These are phyloP conservation scores for Brachionus manjavacas DNA, from an alignment of 1,140 invertebrate genomes.

Conservation along the genomic window DNA sequence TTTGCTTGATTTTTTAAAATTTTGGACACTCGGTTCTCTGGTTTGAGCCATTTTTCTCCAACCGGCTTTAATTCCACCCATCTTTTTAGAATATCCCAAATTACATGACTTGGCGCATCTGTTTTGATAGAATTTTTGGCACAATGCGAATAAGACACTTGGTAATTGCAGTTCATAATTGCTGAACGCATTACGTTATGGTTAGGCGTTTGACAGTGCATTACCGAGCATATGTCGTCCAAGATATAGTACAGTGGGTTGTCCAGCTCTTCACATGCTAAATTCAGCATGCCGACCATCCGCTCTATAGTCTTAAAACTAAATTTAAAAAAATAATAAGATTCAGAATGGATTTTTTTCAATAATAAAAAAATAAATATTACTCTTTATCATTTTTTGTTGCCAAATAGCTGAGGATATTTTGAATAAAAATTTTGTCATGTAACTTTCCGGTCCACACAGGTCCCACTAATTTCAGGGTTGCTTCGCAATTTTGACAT, in stretches of 20 bases:
- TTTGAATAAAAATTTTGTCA: conserved; percentile 69
- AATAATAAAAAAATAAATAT: conserved; percentile 45
- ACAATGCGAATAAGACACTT: conserved; percentile 85
- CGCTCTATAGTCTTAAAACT: conserved; percentile 66
- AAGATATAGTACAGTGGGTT: conserved; percentile 79
- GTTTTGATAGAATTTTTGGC: conserved; percentile 84
- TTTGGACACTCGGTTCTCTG: not conserved
- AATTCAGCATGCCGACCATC: conserved; percentile 63
- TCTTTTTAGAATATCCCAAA: conserved; percentile 67
- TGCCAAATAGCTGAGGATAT: conserved; percentile 56
- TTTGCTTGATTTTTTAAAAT: not conserved
- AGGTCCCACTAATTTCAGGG: conserved; percentile 72
- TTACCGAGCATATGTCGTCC: conserved; percentile 63
- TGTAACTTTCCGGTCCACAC: conserved; percentile 85
- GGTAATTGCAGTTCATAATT: conserved; percentile 82
- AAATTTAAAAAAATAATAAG: conserved; percentile 38
- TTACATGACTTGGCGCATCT: conserved; percentile 72
- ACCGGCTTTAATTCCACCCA: conserved; percentile 36
- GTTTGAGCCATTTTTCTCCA: conserved; percentile 12
- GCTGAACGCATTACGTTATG: conserved; percentile 74
- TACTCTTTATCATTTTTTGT: conserved; percentile 57
- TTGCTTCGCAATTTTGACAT: conserved; percentile 50
- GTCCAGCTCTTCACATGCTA: conserved; percentile 67
- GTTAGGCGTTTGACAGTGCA: conserved; percentile 61
- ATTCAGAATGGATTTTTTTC: too few species aligned